Base-by-base conservation (phyloP, 2,113 vertebrate species). In the Toxotes chatareus region DNA sequence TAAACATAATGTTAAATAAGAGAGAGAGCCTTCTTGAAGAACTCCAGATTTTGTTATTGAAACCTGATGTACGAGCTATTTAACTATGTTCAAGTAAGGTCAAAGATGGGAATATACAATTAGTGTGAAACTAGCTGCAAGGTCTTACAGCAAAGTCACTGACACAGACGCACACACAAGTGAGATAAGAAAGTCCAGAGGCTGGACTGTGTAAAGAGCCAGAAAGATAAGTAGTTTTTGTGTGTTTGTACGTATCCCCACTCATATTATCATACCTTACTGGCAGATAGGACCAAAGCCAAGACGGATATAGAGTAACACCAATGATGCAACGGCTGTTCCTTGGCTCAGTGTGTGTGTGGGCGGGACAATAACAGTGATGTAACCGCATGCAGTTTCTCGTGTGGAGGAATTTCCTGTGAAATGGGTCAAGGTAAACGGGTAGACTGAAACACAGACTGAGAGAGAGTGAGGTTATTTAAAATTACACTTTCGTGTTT, bases 341-440 rank as follows among this genome's bases (percentile, higher is more conserved):
- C n/a, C 13, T 62, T 1, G 1, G 5, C 55, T 40, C 19, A 27
- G 27, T 34, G 1, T 8, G 1, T 4, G 69, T 1, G 83, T 79
- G 82, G 77, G 89, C 0, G 62, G 40, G 55, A 80, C 74, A 80
- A 71, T 11, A 62, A 64, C 55, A 77, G 42, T 90, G 82, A 85
- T 82, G 80, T 16, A 81, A 91, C 47, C n/a, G 13, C 21, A 23
- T 11, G 12, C 68, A 83, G 85, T 89, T 90, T 85, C 86, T 88
- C 73, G 42, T 2, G 5, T 16, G 8, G 12, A 82, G 55, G 46
- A 77, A 76, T 51, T 82, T 62, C 64, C 74, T 55, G 27, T 9
- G 21, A 62, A 46, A 38, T 57, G 13, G 38, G 51, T 74, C 47
- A 68, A 53, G 40, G 21, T 55, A 57, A 70, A 32, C 13, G 4